These are phyloP conservation scores for Lasioglossum pauxillum DNA, from an alignment of 2,888 invertebrate species.

Conservation along the genomic window DNA sequence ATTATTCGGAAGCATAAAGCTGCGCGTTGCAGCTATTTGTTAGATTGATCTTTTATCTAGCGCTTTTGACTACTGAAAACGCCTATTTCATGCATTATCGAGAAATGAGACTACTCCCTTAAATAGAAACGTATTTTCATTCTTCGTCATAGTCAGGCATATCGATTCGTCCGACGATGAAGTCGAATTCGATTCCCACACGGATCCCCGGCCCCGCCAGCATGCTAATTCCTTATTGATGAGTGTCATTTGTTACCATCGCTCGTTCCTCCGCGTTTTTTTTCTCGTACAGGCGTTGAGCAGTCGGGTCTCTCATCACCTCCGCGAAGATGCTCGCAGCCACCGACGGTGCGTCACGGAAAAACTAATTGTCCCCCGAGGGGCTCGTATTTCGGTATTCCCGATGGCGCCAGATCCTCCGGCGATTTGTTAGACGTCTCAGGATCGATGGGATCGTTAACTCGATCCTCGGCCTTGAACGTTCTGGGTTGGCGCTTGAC, in stretches of 20 bases:
- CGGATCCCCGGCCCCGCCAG: slow-evolving; percentile 48
- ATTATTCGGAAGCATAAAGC: too few species aligned
- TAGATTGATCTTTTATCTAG: too few species aligned
- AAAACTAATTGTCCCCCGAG: slow-evolving; percentile 79
- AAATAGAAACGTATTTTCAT: too few species aligned
- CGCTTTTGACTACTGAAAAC: too few species aligned
- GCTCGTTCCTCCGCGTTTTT: slow-evolving; percentile 46
- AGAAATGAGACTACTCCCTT: too few species aligned
- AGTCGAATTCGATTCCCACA: slow-evolving; percentile 45
- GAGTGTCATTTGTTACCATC: slow-evolving; percentile 80
- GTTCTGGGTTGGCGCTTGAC: neutral
- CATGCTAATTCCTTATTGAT: slow-evolving; percentile 80
- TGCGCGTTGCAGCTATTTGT: too few species aligned
- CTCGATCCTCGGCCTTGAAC: slow-evolving; percentile 41
- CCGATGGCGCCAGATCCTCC: slow-evolving; percentile 67
- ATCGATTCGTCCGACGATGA: slow-evolving; percentile 60
- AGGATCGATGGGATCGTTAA: slow-evolving; percentile 70
- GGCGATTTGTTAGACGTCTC: slow-evolving; percentile 71
- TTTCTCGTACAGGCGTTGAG: slow-evolving; percentile 10
- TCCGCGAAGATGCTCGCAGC: slow-evolving; percentile 45
- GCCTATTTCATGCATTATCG: too few species aligned
- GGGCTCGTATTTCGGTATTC: slow-evolving; percentile 77
- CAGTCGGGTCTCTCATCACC: slow-evolving; percentile 59
- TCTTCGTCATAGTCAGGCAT: slow-evolving; percentile 54
- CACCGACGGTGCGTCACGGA: slow-evolving; percentile 71